Conservation (phyloP, 2,888 invertebrate species). For the Stenoptilia bipunctidactyla region DNA sequence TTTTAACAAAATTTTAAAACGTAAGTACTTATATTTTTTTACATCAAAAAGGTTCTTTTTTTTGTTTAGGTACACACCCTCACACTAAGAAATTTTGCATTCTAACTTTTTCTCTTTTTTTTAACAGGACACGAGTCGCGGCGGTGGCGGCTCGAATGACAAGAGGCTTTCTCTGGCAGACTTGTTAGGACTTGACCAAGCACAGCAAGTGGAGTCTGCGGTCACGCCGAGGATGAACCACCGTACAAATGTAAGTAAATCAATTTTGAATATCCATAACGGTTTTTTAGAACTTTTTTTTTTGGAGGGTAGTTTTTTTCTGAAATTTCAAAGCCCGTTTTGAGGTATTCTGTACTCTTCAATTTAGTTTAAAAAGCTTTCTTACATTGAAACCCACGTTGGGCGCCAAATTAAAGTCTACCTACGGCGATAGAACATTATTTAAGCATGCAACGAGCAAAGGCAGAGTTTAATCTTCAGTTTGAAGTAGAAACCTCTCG, state of each 20-base stretch:
- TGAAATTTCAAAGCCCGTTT: background rate
- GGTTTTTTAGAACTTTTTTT: background rate
- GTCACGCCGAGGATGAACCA: constrained; percentile 23
- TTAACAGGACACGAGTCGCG: constrained; percentile 38
- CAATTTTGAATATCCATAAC: too few relatives aligned
- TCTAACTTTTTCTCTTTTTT: constrained; percentile 4
- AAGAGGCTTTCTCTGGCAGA: constrained; percentile 44
- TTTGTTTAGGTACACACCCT: too few relatives aligned
- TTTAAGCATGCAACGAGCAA: constrained; percentile 18
- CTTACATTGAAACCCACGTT: background rate
- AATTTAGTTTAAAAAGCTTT: too few relatives aligned
- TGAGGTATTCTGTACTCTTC: background rate
- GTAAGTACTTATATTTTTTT: too few relatives aligned
- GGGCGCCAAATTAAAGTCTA: constrained; percentile 1
- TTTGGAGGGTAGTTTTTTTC: background rate
- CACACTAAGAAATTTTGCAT: background rate
- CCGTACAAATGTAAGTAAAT: constrained; percentile 16
- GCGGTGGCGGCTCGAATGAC: constrained; percentile 39
- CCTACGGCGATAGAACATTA: background rate
- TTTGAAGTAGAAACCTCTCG: constrained; percentile 28
- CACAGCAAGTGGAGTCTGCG: constrained; percentile 26
- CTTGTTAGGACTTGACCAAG: constrained; percentile 33
- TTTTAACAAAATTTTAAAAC: too few relatives aligned
- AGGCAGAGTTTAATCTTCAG: constrained; percentile 11
- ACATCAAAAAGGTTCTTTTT: too few relatives aligned